A percentile compares a stretch with the other conserved stretches of the same genome.
Conservation (phyloP, 2,113 vertebrate species). For the Mustela lutreola region DNA sequence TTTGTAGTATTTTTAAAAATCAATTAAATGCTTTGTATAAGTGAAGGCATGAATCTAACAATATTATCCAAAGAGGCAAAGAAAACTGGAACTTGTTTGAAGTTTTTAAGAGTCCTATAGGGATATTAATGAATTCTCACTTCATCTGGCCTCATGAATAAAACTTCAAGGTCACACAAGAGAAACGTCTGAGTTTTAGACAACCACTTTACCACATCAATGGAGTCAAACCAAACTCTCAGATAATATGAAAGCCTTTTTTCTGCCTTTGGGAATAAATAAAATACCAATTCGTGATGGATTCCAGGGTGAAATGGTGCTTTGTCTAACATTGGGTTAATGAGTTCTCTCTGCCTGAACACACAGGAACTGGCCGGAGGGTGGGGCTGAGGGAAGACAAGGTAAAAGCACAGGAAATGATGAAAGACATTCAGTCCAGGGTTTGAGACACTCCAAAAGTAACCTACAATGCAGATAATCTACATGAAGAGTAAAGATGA, state of each 20-base stretch:
- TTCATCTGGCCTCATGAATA: slow-evolving; percentile 1
- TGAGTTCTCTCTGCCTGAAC: background rate
- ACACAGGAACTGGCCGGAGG: background rate
- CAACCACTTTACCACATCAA: background rate
- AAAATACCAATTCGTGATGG: background rate
- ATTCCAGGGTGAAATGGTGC: background rate
- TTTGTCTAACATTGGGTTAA: background rate
- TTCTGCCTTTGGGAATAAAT: background rate
- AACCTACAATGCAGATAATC: background rate
- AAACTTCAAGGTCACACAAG: slow-evolving; percentile 17
- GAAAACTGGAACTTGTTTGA: background rate
- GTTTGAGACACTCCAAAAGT: background rate
- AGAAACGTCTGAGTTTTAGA: slow-evolving; percentile 15
- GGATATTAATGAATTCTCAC: background rate
- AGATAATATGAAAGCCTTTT: background rate
- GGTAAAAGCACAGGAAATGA: background rate
- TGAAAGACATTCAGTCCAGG: background rate
- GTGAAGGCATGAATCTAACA: background rate
- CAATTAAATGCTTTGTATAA: background rate
- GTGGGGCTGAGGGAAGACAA: background rate
- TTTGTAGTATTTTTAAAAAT: background rate
- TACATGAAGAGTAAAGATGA: background rate
- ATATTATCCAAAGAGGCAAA: background rate
- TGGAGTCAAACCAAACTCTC: background rate
- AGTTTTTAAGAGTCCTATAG: background rate